These are phyloP conservation scores for Dreissena rostriformis DNA, from an alignment of 1,140 invertebrate species.

Conservation along the genomic window DNA sequence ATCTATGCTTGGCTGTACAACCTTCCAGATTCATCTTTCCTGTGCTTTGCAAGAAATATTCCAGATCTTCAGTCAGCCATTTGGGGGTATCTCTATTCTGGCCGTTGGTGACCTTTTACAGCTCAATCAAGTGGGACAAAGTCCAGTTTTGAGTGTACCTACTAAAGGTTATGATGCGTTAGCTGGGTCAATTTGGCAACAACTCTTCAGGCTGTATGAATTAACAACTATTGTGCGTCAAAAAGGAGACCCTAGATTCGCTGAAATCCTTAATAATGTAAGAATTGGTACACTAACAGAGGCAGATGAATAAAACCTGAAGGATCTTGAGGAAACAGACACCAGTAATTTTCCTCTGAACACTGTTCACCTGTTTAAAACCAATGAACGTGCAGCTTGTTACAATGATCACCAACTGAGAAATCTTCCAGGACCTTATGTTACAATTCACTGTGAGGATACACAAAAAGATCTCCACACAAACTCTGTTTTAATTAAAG, in stretches of 20 bases:
- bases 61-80: constrained; percentile 34
- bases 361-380: constrained; percentile 47
- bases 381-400: constrained; percentile 42
- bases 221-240: constrained; percentile 50
- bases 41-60: constrained; percentile 45
- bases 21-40: constrained; percentile 33
- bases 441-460: constrained; percentile 11
- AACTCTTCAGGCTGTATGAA: constrained; percentile 47
- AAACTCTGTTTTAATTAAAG: constrained; percentile 12
- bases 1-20: constrained; percentile 17
- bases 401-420: constrained; percentile 43
- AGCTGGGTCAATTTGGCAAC: constrained; percentile 32
- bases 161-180: constrained; percentile 39
- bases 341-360: constrained; percentile 28
- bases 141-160: constrained; percentile 16
- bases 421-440: constrained; percentile 20
- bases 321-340: constrained; percentile 46
- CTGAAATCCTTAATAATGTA: constrained; percentile 39
- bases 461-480: constrained; percentile 25
- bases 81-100: constrained; percentile 43
- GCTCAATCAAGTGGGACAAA: constrained; percentile 45
- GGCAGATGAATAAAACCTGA: constrained; percentile 37
- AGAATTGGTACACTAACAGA: constrained; percentile 39
- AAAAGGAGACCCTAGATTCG: constrained; percentile 55
- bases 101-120: constrained; percentile 40